Percentiles rank a stretch among this genome's conserved stretches.
These are phyloP conservation scores for Notoglanidium macrostoma DNA, from an alignment of 2,797 vertebrate genomes.

Conservation along the genomic window DNA sequence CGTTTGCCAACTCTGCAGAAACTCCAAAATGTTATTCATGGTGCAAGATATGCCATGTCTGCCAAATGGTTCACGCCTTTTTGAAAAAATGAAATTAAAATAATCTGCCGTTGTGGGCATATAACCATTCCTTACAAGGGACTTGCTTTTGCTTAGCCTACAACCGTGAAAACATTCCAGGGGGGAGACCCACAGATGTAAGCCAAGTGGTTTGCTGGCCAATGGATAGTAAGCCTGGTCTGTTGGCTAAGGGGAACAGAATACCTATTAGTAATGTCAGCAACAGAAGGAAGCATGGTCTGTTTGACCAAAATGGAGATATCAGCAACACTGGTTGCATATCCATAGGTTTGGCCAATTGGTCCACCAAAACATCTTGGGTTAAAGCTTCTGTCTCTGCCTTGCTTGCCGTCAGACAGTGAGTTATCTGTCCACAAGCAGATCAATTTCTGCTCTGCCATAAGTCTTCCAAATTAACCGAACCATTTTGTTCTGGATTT, in stretches of 20 bases:
- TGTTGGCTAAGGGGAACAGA: not conserved
- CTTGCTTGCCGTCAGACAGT: not conserved
- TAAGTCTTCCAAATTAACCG: not conserved
- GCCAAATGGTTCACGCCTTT: not conserved
- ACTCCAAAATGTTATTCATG: not conserved
- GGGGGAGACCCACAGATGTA: not conserved
- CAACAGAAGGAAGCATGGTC: not conserved
- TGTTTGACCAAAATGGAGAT: not conserved
- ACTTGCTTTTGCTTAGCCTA: no score
- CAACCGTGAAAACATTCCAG: not conserved
- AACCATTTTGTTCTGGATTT: not conserved
- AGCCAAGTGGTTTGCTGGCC: not conserved
- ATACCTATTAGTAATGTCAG: not conserved
- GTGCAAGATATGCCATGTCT: not conserved
- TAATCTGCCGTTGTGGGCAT: not conserved
- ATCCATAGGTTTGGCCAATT: not conserved
- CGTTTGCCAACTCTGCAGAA: slow-evolving; percentile 1
- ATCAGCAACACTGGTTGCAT: not conserved
- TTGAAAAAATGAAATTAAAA: no score
- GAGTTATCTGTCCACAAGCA: not conserved
- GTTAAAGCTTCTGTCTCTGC: not conserved
- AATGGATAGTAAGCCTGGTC: not conserved
- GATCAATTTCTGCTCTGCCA: not conserved
- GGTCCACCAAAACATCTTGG: not conserved
- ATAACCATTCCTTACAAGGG: no score